phyloP scores from a whole-genome alignment of 2,113 vertebrate genomes.

The Callionymus lyra region DNA sequence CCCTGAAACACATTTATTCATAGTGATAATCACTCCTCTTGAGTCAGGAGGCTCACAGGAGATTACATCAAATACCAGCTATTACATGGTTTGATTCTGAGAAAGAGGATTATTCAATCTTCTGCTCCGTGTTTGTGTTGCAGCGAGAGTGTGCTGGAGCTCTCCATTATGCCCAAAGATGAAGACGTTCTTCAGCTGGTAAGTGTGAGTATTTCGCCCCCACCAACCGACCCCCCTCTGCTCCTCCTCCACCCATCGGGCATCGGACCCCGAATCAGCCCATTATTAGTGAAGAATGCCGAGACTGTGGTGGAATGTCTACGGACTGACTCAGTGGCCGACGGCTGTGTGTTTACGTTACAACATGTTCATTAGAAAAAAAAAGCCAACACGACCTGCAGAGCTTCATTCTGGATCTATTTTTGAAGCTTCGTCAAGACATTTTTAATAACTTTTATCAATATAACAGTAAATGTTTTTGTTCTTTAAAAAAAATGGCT shows the following conservation, averaged over 20 bases:
- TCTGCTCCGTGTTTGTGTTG: conserved; percentile 9
- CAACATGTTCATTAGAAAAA: conserved; percentile 18
- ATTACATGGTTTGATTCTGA: too few relatives aligned
- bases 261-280: too few relatives aligned
- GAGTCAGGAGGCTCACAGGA: too few relatives aligned
- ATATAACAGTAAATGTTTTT: too few relatives aligned
- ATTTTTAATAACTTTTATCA: too few relatives aligned
- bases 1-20: too few relatives aligned
- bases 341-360: conserved; percentile 31
- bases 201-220: conserved; percentile 59
- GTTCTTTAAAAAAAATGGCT: too few relatives aligned
- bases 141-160: conserved; percentile 86
- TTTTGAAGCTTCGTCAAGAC: too few relatives aligned
- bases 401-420: not conserved
- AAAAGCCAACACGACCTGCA: conserved; percentile 4
- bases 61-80: too few relatives aligned
- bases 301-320: conserved; percentile 16
- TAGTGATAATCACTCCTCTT: too few relatives aligned
- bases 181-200: conserved; percentile 97
- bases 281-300: conserved; percentile 26
- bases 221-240: conserved; percentile 2
- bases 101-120: too few relatives aligned
- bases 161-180: conserved; percentile 96
- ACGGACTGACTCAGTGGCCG: conserved; percentile 27
- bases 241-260: not conserved